Conservation (phyloP, 2,888 invertebrate species). For the Catocala sponsa region DNA sequence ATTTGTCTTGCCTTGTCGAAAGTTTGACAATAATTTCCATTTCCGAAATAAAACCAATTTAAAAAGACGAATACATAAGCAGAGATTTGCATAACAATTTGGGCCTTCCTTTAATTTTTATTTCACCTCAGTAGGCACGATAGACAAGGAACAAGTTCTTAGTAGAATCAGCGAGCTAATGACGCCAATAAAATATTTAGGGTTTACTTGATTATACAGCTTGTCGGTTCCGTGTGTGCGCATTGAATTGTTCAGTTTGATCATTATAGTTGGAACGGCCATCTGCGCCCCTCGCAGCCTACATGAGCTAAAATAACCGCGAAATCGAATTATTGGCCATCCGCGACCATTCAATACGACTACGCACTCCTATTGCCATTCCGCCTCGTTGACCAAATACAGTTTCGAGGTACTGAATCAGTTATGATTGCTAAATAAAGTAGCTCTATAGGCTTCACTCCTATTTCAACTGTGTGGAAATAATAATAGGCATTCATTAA, state of each 20-base stretch:
- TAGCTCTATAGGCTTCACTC: conserved; percentile 15
- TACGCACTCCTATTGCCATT: conserved; percentile 71
- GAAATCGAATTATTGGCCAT: conserved; percentile 83
- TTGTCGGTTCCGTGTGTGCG: conserved; percentile 34
- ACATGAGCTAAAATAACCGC: conserved; percentile 82
- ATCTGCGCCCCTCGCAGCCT: conserved; percentile 74
- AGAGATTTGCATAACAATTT: conserved; percentile 78
- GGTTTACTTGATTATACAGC: conserved; percentile 30
- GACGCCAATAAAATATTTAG: conserved; percentile 33
- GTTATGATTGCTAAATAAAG: conserved; percentile 61
- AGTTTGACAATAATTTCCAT: conserved; percentile 81
- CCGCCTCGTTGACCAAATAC: conserved; percentile 65
- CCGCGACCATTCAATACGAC: conserved; percentile 72
- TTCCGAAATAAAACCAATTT: conserved; percentile 78
- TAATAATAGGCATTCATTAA: conserved; percentile 7
- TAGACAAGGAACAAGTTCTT: conserved; percentile 20
- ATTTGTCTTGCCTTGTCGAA: conserved; percentile 67
- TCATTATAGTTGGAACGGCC: conserved; percentile 69
- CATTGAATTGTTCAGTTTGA: conserved; percentile 70
- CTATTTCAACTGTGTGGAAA: conserved; percentile 6
- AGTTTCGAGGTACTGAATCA: conserved; percentile 62
- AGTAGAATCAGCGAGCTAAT: conserved; percentile 8
- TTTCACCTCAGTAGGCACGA: conserved; percentile 43
- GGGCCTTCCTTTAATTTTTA: conserved; percentile 60
- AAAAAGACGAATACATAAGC: conserved; percentile 77